Conservation (phyloP, 1,140 invertebrate species). For the Brachionus paranguensis region DNA sequence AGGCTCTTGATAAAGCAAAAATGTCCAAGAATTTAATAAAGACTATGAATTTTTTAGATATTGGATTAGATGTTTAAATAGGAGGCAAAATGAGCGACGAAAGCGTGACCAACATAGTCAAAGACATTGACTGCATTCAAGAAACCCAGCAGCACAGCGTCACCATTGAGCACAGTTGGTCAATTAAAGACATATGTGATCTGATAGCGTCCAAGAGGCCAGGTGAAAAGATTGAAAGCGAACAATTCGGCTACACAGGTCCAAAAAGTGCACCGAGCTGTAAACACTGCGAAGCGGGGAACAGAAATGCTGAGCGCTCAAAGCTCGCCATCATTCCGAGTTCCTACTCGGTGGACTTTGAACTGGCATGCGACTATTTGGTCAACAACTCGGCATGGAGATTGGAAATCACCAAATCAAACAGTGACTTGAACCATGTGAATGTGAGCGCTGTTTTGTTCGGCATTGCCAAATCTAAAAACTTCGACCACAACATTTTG, state of each 20-base stretch:
- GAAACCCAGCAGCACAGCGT: constrained; percentile 21
- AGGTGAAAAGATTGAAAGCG: constrained; percentile 36
- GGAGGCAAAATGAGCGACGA: neutral
- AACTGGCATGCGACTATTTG: neutral
- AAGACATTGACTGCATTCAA: constrained; percentile 23
- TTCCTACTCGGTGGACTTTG: neutral
- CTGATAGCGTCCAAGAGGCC: neutral
- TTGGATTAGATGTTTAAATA: neutral
- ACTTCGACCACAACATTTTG: neutral
- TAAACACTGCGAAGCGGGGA: neutral
- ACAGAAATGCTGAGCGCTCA: neutral
- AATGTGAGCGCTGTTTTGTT: neutral
- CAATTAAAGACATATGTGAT: neutral
- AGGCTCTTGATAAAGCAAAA: neutral
- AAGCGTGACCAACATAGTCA: neutral
- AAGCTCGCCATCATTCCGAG: neutral
- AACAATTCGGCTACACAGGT: neutral
- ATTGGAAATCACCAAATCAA: neutral
- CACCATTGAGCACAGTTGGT: constrained; percentile 28
- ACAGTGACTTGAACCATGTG: neutral
- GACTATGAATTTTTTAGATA: neutral
- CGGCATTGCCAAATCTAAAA: neutral
- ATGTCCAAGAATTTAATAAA: neutral
- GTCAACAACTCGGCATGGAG: neutral
- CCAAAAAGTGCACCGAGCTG: neutral